Conservation (phyloP, 2,113 vertebrate species). For the Mus pahari region DNA sequence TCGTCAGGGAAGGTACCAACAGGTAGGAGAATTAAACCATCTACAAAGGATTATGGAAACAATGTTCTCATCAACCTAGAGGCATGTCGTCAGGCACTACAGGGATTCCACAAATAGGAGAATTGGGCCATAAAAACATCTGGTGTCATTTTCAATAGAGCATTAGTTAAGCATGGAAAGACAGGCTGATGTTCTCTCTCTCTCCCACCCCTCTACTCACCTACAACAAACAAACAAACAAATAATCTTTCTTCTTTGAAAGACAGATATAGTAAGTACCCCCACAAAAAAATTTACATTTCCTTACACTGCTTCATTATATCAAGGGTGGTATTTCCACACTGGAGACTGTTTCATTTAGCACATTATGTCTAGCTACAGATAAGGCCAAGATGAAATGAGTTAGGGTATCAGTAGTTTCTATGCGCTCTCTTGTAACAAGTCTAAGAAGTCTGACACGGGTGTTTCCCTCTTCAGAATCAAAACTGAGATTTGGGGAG, state of each 20-base stretch:
- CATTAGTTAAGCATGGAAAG: background rate
- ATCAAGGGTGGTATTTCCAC: background rate
- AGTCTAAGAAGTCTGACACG: background rate
- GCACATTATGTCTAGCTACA: background rate
- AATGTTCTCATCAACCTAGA: background rate
- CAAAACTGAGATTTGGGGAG: background rate
- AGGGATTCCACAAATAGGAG: background rate
- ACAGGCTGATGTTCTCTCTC: background rate
- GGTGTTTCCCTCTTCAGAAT: background rate
- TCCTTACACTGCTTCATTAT: conserved; percentile 9
- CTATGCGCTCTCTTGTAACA: background rate
- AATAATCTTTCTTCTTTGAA: background rate
- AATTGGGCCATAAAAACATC: background rate
- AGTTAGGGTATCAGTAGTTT: background rate
- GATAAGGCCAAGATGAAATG: background rate
- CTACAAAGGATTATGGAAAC: background rate
- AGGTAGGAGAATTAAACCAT: background rate
- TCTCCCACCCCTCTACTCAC: background rate
- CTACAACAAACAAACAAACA: background rate
- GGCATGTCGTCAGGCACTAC: background rate
- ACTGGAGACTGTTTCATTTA: background rate
- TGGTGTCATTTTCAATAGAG: background rate
- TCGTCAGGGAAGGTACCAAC: background rate
- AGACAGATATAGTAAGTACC: background rate
- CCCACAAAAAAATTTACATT: background rate